phyloP scores from a whole-genome alignment of 1,140 invertebrate species.

The Trissolcus basalis region DNA sequence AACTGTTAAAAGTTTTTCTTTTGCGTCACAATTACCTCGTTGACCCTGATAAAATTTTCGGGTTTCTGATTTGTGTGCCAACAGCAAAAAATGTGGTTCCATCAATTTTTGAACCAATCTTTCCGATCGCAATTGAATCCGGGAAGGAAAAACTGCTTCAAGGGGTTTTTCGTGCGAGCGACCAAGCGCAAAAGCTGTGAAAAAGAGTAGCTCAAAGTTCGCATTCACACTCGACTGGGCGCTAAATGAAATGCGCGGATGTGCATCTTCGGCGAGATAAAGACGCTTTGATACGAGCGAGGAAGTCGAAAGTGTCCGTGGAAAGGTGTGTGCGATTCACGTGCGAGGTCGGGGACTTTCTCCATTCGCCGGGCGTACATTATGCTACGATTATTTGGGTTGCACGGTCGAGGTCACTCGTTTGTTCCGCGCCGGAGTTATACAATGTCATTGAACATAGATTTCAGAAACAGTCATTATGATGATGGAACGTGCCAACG shows the following conservation, averaged over 20 bases:
- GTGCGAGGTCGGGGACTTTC: conserved; percentile 32
- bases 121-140: too few species aligned
- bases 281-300: neutral
- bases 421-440: conserved; percentile 23
- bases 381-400: conserved; percentile 43
- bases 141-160: too few species aligned
- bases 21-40: too few species aligned
- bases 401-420: conserved; percentile 41
- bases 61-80: too few species aligned
- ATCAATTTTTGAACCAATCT: too few species aligned
- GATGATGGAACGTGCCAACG: conserved; percentile 20
- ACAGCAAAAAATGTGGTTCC: neutral
- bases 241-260: conserved; percentile 5
- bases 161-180: neutral
- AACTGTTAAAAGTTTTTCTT: too few species aligned
- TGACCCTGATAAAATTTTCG: too few species aligned
- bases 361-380: conserved; percentile 23
- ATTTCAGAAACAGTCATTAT: conserved; percentile 38
- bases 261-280: conserved; percentile 3
- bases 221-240: conserved; percentile 2
- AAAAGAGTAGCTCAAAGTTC: neutral
- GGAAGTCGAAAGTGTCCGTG: conserved; percentile 13
- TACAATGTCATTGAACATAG: conserved; percentile 37
- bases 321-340: conserved; percentile 4
- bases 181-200: conserved; percentile 1